Evolutionary conservation across 2,113 vertebrate genomes (phyloP).

Genomic region (Lepus americanus): DNA sequence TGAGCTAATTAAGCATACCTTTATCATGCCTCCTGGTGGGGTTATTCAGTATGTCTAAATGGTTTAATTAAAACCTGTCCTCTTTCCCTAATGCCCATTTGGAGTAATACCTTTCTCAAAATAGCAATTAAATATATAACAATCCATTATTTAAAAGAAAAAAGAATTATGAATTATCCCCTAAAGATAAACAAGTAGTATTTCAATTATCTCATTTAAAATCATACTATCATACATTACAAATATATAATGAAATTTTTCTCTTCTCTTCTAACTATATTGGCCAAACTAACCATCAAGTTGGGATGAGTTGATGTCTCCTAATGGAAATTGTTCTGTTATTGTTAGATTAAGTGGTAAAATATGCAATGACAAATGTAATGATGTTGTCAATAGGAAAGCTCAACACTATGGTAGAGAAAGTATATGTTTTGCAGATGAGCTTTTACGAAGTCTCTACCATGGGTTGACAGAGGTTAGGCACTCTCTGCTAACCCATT

Average conservation of each 20-base stretch:
- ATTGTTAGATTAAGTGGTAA: not conserved
- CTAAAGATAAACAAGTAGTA: constrained; percentile 76
- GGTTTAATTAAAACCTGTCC: constrained; percentile 84
- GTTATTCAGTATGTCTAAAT: constrained; percentile 79
- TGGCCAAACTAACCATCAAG: constrained; percentile 19
- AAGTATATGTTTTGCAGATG: not conserved
- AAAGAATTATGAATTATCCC: constrained; percentile 71
- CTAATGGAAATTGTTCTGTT: constrained; percentile 10
- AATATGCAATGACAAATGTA: constrained; percentile 27
- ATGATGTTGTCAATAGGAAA: constrained; percentile 2
- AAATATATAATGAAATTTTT: constrained; percentile 59
- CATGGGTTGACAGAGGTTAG: not conserved
- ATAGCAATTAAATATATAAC: constrained; percentile 81
- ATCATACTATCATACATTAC: constrained; percentile 39
- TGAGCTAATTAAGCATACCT: constrained; percentile 78
- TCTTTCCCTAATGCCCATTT: constrained; percentile 78
- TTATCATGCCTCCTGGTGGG: constrained; percentile 75
- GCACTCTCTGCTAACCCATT: not conserved
- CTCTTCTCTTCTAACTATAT: constrained; percentile 18
- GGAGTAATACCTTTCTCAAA: constrained; percentile 79
- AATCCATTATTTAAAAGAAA: constrained; percentile 74
- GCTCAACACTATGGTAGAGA: not conserved
- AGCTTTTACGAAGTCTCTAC: not conserved
- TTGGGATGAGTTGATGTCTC: constrained; percentile 3
- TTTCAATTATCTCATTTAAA: constrained; percentile 74